Evolutionary conservation across 2,797 vertebrate genomes (phyloP), one percentile per base, ranked within the genome.

Genomic region (Numenius phaeopus): DNA sequence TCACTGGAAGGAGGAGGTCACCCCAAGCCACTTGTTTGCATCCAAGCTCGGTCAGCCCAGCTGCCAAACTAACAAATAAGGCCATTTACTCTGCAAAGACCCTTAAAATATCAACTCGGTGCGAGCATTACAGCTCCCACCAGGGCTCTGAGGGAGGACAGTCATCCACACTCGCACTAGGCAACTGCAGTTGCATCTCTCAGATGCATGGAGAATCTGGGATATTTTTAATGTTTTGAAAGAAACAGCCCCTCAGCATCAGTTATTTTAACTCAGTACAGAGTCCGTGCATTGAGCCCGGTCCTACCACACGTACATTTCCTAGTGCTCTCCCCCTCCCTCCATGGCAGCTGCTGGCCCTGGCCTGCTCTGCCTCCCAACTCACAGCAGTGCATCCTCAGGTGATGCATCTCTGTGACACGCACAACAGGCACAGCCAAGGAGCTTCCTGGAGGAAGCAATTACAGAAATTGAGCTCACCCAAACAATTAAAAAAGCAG

Each of bases 171-270:
- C 72, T 92, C 7, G 9, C 81, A 81, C 92, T 91, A 94, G 87
- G 96, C 91, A 97, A 92, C 91, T 58, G 76, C 49, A 17, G 18
- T 46, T 77, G 44, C 57, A 64, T 83, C 75, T 84, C 70, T 66
- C 12, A 3, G 61, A 83, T 91, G 89, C 72, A 81, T 50, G 46
- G 59, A 80, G 42, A 81, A 81, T 27, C 71, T 54, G 40, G 46
- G 78, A 75, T 94, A 97, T 93, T 96, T 94, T 95, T 95, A 96
- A 91, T 57, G 55, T 62, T 90, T 84, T 67, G 52, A 65, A 82
- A 96, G 79, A 64, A 65, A 57, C 44, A 77, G 67, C 40, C 57
- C 57, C 61, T 89, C 44, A 11, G 59, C 2, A 2, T 39, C 2
- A 2, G 73, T 66, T 92, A 76, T 73, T 90, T 84, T 90, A 87